Conservation (phyloP, 2,113 vertebrate genomes). For the Sturnus vulgaris region DNA sequence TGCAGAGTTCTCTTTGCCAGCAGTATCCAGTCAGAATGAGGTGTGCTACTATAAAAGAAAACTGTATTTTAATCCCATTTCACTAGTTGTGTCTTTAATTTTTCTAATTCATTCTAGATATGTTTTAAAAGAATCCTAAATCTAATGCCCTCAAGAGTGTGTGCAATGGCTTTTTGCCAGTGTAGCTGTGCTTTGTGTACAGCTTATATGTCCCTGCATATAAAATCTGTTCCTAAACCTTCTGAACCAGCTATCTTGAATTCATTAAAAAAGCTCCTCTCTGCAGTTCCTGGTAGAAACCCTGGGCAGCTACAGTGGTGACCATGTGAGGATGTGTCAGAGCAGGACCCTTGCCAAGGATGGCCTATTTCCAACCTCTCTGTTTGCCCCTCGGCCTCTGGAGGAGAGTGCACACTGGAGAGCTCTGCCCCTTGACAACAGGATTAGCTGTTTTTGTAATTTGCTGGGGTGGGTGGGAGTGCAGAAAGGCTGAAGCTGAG, state of each 20-base stretch:
- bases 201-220: neutral
- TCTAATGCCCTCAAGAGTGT: neutral
- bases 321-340: constrained; percentile 22
- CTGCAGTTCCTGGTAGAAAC: accelerated
- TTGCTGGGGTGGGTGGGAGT: neutral
- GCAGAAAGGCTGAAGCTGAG: neutral
- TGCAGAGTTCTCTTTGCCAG: neutral
- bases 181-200: neutral
- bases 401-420: neutral
- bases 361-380: neutral
- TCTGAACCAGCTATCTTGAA: neutral
- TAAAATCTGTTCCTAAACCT: neutral
- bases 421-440: neutral
- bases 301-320: neutral
- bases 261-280: neutral
- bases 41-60: neutral
- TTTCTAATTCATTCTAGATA: neutral
- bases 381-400: neutral
- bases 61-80: neutral
- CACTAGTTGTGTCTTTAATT: neutral
- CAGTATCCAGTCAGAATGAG: neutral
- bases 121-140: neutral
- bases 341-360: neutral
- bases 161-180: neutral
- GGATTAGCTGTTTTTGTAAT: neutral